phyloP scores from a whole-genome alignment of 2,888 invertebrate species.

The Phrixothrix hirtus region DNA sequence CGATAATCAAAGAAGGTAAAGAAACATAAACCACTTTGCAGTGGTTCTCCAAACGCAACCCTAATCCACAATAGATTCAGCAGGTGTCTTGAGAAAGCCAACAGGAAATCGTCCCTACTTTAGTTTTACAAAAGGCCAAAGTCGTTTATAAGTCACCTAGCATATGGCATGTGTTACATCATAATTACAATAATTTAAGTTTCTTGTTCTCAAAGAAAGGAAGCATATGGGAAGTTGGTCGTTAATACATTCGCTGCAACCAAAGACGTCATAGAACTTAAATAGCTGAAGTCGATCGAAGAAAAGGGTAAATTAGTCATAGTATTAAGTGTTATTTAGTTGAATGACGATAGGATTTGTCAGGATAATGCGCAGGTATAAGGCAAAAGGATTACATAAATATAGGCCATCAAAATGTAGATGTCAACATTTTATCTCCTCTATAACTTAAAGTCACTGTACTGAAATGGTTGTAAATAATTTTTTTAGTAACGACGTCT shows the following conservation, averaged over 20 bases:
- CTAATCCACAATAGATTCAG: slow-evolving; percentile 30
- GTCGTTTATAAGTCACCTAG: slow-evolving; percentile 38
- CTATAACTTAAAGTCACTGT: slow-evolving; percentile 5
- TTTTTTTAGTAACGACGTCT: no score
- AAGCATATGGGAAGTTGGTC: slow-evolving; percentile 42
- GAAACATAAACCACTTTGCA: slow-evolving; percentile 36
- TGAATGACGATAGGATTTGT: slow-evolving; percentile 40
- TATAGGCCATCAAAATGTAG: slow-evolving; percentile 39
- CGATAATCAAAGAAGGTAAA: slow-evolving; percentile 19
- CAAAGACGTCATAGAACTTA: slow-evolving; percentile 24
- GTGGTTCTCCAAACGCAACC: slow-evolving; percentile 22
- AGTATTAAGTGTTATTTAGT: slow-evolving; percentile 30
- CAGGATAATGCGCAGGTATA: slow-evolving; percentile 44
- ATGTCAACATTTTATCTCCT: slow-evolving; percentile 38
- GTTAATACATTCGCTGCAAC: slow-evolving; percentile 15
- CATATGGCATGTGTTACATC: slow-evolving; percentile 53
- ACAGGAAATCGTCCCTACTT: slow-evolving; percentile 37
- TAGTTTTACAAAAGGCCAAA: slow-evolving; percentile 31
- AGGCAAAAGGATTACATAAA: slow-evolving; percentile 32
- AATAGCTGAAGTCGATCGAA: slow-evolving; percentile 36
- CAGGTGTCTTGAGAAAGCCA: slow-evolving; percentile 27
- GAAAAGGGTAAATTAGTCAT: slow-evolving; percentile 49
- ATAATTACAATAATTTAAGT: slow-evolving; percentile 53
- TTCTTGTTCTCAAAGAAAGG: slow-evolving; percentile 28
- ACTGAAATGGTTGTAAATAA: no score